Percentiles rank a stretch among this genome's conserved stretches.
These are phyloP conservation scores for Cataglyphis albicans DNA, from an alignment of 2,888 invertebrate species.

Conservation along the genomic window DNA sequence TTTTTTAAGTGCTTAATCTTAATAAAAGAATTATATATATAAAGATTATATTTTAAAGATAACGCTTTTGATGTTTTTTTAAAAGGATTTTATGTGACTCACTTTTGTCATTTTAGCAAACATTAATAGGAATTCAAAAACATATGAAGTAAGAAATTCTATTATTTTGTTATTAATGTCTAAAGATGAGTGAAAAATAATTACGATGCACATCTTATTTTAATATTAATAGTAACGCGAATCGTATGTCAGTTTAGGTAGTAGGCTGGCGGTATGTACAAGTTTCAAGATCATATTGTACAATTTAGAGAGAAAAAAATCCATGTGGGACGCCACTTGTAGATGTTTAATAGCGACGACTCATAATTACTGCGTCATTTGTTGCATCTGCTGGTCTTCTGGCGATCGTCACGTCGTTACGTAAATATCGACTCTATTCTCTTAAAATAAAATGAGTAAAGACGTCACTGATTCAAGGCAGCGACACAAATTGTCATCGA, in stretches of 20 bases:
- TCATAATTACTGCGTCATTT: conserved; percentile 55
- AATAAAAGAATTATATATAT: not conserved
- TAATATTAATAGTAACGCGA: not conserved
- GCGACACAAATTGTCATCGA: too few relatives aligned
- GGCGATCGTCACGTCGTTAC: conserved; percentile 72
- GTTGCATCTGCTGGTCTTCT: conserved; percentile 74
- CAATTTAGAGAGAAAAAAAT: conserved; percentile 56
- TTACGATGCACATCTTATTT: not conserved
- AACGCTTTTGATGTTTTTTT: too few relatives aligned
- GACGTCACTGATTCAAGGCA: not conserved
- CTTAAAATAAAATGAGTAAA: not conserved
- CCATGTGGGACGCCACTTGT: conserved; percentile 71
- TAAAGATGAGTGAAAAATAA: not conserved
- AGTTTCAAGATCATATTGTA: conserved; percentile 58
- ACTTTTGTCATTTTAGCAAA: not conserved
- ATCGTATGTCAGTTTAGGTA: conserved; percentile 47
- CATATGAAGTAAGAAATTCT: not conserved
- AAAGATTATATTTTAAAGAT: not conserved
- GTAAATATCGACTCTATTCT: conserved; percentile 70
- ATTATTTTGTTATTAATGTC: not conserved
- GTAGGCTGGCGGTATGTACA: conserved; percentile 60
- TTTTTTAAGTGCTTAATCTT: not conserved
- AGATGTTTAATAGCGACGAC: not conserved
- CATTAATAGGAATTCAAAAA: not conserved
- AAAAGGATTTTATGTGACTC: not conserved